These are phyloP conservation scores for Plecotus auritus DNA, from an alignment of 2,113 vertebrate genomes.

Conservation along the genomic window DNA sequence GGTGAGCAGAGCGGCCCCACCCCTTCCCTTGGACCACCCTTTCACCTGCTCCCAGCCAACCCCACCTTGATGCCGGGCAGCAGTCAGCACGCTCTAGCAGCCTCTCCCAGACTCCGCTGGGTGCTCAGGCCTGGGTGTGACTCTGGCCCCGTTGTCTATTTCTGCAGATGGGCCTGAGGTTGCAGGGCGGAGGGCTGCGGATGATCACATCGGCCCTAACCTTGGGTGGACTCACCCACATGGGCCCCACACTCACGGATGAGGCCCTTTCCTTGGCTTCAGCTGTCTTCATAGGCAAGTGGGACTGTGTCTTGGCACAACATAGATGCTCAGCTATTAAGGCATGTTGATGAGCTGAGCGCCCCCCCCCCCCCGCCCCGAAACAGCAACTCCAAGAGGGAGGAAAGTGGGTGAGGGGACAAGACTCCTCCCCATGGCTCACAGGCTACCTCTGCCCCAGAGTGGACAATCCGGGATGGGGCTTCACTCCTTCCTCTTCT, in stretches of 20 bases:
- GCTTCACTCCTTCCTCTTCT: neutral
- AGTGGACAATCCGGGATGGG: neutral
- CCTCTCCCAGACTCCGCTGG: conserved; percentile 54
- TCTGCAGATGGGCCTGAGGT: conserved; percentile 36
- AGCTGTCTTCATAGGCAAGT: conserved; percentile 44
- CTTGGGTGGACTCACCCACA: conserved; percentile 44
- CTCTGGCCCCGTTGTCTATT: conserved; percentile 48
- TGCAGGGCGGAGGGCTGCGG: conserved; percentile 30
- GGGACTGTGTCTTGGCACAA: conserved; percentile 61
- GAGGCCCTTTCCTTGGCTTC: conserved; percentile 61
- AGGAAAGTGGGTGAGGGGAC: neutral
- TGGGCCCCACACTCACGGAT: conserved; percentile 28
- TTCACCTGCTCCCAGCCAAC: conserved; percentile 14
- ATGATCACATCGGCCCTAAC: conserved; percentile 56
- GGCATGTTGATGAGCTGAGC: neutral
- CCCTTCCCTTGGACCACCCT: neutral
- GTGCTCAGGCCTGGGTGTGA: conserved; percentile 62
- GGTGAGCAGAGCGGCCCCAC: neutral
- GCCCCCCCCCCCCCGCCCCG: neutral
- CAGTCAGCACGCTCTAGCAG: neutral
- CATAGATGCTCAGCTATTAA: conserved; percentile 32
- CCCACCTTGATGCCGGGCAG: conserved; percentile 3
- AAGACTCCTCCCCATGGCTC: neutral
- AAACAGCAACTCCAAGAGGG: neutral
- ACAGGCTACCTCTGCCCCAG: neutral